Evolutionary conservation across 2,888 invertebrate species (phyloP).

Genomic region (Selenia dentaria): DNA sequence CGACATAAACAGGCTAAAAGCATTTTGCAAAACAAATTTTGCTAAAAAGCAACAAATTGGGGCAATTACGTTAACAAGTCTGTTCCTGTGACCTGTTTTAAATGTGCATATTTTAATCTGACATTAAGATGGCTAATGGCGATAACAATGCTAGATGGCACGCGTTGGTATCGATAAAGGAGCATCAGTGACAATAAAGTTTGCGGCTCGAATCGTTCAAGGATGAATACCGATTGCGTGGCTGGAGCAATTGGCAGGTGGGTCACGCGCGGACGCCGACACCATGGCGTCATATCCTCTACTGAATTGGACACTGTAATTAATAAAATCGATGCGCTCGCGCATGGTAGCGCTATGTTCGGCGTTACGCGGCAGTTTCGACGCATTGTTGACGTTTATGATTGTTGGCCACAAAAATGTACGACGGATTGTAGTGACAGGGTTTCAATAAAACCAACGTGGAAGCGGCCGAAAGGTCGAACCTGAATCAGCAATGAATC

Average conservation of each 20-base stretch:
- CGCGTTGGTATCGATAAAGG: conserved; percentile 36
- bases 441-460: conserved; percentile 23
- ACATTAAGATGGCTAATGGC: conserved; percentile 25
- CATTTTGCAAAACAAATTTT: conserved; percentile 17
- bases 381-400: conserved; percentile 61
- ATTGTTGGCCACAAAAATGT: conserved; percentile 23
- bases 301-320: conserved; percentile 76
- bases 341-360: conserved; percentile 71
- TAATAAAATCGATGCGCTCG: conserved; percentile 80
- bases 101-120: conserved; percentile 45
- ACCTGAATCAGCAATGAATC: conserved; percentile 34
- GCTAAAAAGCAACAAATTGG: conserved; percentile 20
- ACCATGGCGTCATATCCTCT: conserved; percentile 81
- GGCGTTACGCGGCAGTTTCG: conserved; percentile 61
- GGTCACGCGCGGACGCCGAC: conserved; percentile 71
- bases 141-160: conserved; percentile 41
- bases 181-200: conserved; percentile 51
- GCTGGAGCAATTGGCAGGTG: conserved; percentile 70
- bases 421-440: conserved; percentile 10
- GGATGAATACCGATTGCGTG: conserved; percentile 74
- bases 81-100: conserved; percentile 40
- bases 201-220: conserved; percentile 63
- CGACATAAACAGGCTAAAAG: conserved; percentile 15
- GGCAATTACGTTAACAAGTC: conserved; percentile 39
- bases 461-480: conserved; percentile 9